Evolutionary conservation across 2,797 vertebrate genomes (phyloP).

Genomic region (Silurus aristotelis): DNA sequence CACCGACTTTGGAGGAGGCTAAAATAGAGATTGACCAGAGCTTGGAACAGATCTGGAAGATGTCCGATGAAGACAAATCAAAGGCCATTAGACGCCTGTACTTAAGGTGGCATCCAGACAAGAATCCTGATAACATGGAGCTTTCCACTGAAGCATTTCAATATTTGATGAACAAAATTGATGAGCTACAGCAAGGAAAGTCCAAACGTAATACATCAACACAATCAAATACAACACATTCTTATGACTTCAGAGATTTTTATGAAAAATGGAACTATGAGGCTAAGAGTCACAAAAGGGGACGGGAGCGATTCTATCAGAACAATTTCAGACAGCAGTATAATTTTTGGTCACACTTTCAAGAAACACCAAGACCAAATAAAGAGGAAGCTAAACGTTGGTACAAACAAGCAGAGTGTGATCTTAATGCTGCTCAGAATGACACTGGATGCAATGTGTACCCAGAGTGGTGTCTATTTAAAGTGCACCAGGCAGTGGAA

Average conservation of each 20-base stretch:
- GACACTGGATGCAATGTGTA: slow-evolving; percentile 56
- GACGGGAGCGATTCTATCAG: slow-evolving; percentile 62
- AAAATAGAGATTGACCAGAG: slow-evolving; percentile 76
- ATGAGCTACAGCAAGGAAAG: slow-evolving; percentile 60
- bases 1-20: slow-evolving; percentile 68
- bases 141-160: slow-evolving; percentile 72
- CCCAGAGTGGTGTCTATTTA: slow-evolving; percentile 83
- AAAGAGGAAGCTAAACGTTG: slow-evolving; percentile 75
- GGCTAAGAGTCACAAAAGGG: slow-evolving; percentile 67
- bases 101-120: slow-evolving; percentile 80
- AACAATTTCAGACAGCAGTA: slow-evolving; percentile 52
- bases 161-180: slow-evolving; percentile 70
- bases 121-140: slow-evolving; percentile 66
- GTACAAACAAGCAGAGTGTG: slow-evolving; percentile 78
- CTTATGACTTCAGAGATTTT: slow-evolving; percentile 51
- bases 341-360: slow-evolving; percentile 73
- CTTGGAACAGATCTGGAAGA: slow-evolving; percentile 71
- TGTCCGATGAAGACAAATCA: slow-evolving; percentile 65
- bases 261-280: slow-evolving; percentile 73
- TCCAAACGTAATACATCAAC: slow-evolving; percentile 41
- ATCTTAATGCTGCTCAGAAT: slow-evolving; percentile 72
- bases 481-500: slow-evolving; percentile 78
- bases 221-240: neutral
- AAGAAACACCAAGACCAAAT: slow-evolving; percentile 66
- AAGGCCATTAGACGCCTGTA: slow-evolving; percentile 77